Conservation (phyloP, 2,797 vertebrate genomes). For the Bradypus variegatus region DNA sequence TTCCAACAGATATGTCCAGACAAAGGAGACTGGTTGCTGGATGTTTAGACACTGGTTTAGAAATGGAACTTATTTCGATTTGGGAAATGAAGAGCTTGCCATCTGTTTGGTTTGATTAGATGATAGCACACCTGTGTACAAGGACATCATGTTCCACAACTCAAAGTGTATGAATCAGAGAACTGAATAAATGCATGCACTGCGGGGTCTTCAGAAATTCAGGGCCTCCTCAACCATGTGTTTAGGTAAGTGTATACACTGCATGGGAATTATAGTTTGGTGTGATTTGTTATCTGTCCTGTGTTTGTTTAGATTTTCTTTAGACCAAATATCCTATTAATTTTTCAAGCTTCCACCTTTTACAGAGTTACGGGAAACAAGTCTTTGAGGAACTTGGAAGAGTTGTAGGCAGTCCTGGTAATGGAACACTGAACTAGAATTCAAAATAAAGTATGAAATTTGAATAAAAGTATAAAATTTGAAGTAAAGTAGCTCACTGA, state of each 20-base stretch:
- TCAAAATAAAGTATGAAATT: background rate
- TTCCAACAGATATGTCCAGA: background rate
- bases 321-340: background rate
- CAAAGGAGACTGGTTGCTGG: background rate
- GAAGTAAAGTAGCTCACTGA: too few relatives aligned
- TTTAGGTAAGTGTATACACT: background rate
- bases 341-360: slow-evolving; percentile 9
- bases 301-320: background rate
- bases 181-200: background rate
- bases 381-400: background rate
- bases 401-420: background rate
- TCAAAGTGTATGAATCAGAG: background rate
- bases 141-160: background rate
- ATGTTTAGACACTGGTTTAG: background rate
- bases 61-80: background rate
- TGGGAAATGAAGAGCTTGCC: background rate
- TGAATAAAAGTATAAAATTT: too few relatives aligned
- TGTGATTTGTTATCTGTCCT: background rate
- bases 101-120: background rate
- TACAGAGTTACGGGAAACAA: background rate
- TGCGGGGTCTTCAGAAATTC: background rate
- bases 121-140: background rate
- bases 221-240: background rate
- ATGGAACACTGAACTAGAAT: background rate
- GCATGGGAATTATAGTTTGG: background rate